phyloP scores from a whole-genome alignment of 2,113 vertebrate genomes.

The Nettapus auritus region DNA sequence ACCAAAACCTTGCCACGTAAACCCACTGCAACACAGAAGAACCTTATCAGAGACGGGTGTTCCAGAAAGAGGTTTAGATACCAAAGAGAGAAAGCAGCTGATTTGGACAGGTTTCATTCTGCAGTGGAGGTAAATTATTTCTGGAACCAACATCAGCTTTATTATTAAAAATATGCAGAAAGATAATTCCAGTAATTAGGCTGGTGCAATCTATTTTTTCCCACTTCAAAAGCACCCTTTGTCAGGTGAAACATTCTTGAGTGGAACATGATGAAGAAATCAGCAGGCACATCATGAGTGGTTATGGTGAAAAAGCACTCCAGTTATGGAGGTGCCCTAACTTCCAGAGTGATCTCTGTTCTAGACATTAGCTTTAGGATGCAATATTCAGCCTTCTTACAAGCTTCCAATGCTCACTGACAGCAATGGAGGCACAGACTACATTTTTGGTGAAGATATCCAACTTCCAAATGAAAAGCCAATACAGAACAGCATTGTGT shows the following conservation, averaged over 20 bases:
- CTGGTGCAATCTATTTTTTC: not conserved
- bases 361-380: not conserved
- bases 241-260: not conserved
- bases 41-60: not conserved
- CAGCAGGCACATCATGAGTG: not conserved
- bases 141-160: not conserved
- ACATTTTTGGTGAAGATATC: not conserved
- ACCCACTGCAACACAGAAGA: not conserved
- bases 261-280: not conserved
- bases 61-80: not conserved
- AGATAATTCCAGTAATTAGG: not conserved
- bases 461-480: not conserved
- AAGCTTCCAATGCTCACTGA: not conserved
- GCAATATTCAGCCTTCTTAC: not conserved
- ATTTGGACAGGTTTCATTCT: not conserved
- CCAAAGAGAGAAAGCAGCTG: not conserved
- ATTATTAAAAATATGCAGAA: not conserved
- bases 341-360: not conserved
- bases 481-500: too few relatives aligned
- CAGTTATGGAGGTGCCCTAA: not conserved
- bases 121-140: not conserved
- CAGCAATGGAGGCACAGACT: not conserved
- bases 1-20: too few relatives aligned
- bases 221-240: not conserved
- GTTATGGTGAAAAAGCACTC: not conserved